Base-by-base conservation (phyloP, 2,888 invertebrate genomes). In the Tuta absoluta region DNA sequence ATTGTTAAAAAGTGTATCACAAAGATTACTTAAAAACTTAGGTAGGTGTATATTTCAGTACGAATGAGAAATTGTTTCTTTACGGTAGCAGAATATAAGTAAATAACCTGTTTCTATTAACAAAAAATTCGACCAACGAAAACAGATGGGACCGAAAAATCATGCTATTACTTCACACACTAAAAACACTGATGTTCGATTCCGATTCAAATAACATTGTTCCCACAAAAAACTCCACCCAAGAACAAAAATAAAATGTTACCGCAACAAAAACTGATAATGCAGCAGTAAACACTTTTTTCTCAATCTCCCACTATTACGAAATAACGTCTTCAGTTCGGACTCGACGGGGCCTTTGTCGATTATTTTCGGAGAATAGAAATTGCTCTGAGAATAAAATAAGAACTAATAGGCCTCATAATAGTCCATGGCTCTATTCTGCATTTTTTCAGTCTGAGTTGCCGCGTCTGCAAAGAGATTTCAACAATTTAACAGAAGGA, bases 321-420 rank as follows among this genome's bases (percentile, higher is more conserved):
- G 71, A 68, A 75, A 72, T 77, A 84, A 84, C 79, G 75, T 81
- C 79, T 84, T 85, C 79, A 76, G 84, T 84, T 80, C 72, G 71
- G 69, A 75, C 71, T 73, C 77, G 76, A 79, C 62, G 85, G 85
- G 75, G 74, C 81, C 85, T 86, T 86, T 86, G 85, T 78, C 82
- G 82, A 86, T 87, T 87, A 85, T 85, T 69, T 79, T 85, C 85
- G 86, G 85, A 84, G 82, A 86, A 84, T 81, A 80, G 78, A 85
- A n/a, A 86, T 86, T 84, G 81, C 83, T 83, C 79, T 79, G 75
- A 75, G 76, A 72, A 81, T 79, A 84, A 85, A 85, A 75, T 72
- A 72, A 79, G 77, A 77, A 49, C 51, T 51, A 53, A 64, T 66
- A 49, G 61, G 64, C 51, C 14, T 45, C 51, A 23, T 53, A 53